phyloP scores from a whole-genome alignment of 2,888 invertebrate species.

The Myathropa florea region DNA sequence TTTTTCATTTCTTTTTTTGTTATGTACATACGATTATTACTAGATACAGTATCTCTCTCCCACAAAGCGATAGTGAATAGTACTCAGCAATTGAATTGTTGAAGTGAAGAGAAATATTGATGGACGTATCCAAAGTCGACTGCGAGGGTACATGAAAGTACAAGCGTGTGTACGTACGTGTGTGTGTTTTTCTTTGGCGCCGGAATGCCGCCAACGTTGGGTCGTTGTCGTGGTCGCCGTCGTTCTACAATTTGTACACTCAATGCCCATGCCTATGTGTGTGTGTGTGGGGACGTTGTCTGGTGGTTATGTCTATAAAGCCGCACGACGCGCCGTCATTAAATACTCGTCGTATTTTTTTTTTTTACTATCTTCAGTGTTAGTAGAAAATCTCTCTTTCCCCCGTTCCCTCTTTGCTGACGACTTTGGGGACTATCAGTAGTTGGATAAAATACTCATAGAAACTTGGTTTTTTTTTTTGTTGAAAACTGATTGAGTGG shows the following conservation, averaged over 20 bases:
- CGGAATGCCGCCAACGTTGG: conserved; percentile 51
- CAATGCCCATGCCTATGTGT: conserved; percentile 14
- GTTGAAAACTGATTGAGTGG: neutral
- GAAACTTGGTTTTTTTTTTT: neutral
- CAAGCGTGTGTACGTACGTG: conserved; percentile 36
- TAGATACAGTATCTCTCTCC: conserved; percentile 46
- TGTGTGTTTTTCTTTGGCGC: conserved; percentile 64
- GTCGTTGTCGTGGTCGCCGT: conserved; percentile 9
- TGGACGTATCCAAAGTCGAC: neutral
- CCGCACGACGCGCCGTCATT: conserved; percentile 58
- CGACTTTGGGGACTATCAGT: neutral
- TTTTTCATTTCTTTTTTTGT: conserved; percentile 12
- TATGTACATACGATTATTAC: conserved; percentile 50
- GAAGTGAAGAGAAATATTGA: conserved; percentile 26
- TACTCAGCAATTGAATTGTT: conserved; percentile 23
- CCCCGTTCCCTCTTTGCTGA: neutral
- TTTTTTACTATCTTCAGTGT: conserved; percentile 43
- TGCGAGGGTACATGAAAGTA: neutral
- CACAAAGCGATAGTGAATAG: neutral
- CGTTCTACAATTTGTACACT: conserved; percentile 45
- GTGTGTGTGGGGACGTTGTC: neutral
- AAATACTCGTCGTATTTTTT: conserved; percentile 32
- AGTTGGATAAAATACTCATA: neutral
- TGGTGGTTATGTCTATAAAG: conserved; percentile 32
- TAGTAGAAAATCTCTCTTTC: conserved; percentile 22